Evolutionary conservation across 2,113 vertebrate species (phyloP), one percentile per base, ranked within the genome.

Genomic region (Monopterus albus): DNA sequence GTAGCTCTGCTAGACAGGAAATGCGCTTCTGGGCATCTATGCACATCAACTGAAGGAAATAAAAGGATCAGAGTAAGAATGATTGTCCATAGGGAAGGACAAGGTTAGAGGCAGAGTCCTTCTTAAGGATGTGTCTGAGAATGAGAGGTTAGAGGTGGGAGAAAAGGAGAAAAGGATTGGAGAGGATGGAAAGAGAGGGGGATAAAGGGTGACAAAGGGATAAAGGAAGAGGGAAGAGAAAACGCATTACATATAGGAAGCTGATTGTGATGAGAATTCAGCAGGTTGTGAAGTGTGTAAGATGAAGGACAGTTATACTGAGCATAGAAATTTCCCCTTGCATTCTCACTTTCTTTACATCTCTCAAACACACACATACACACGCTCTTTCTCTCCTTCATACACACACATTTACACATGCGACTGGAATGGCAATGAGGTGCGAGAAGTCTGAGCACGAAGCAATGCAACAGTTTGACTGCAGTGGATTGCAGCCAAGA

Each of bases 1-100:
- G 96, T 23, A 99, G 81, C 67, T 97, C 95, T 0, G 91, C 91
- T 62, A 99, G 89, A 78, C 93, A 94, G 73, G 95, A 97, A 69
- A 96, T 92, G 5, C 98, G 94, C 55, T 95, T 94, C 75, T 96
- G 89, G 0, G 94, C 93, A 72, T 97, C 95, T 7, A 90, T 92
- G 77, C 95, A 95, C 7, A 99, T 88, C 86, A 99, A 71, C 98
- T 99, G 91, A 86, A 78, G 73, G 76, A 0, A 0, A 52, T 9
- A 84, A 52, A 45, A 69, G 15, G 60, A 79, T 82, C 36, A 43
- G 18, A 60, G 26, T 64, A 25, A 73, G 57, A 38, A 53, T 14
- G 21, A 23, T 36, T 50, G 55, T 69, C 43, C 46, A 42, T 0
- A n/a, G 47, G 56, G 59, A 56, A 55, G 59, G 17, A 60, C 68